phyloP scores from a whole-genome alignment of 2,113 vertebrate genomes.

The Phyllostomus discolor region DNA sequence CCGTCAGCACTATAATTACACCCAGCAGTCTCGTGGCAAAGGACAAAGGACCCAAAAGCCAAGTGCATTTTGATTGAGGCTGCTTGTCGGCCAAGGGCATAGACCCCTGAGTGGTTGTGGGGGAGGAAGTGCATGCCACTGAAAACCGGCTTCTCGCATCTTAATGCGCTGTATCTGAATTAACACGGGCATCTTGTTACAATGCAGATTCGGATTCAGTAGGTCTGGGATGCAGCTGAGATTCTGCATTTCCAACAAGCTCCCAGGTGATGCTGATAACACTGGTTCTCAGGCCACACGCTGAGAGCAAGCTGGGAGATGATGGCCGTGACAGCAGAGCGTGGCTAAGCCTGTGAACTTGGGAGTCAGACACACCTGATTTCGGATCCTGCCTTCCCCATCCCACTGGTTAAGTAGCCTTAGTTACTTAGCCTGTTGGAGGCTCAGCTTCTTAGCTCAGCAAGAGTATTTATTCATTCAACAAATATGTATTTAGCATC shows the following conservation, averaged over 20 bases:
- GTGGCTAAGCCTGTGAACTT: neutral
- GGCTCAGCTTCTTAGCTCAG: neutral
- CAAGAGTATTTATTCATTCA: neutral
- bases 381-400: neutral
- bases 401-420: neutral
- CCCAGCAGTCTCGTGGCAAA: neutral
- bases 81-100: neutral
- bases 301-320: neutral
- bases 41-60: slow-evolving; percentile 29
- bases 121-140: neutral
- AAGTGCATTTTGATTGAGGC: slow-evolving; percentile 21
- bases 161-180: neutral
- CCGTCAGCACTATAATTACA: neutral
- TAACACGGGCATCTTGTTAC: neutral
- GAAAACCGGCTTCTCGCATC: neutral
- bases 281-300: neutral
- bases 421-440: neutral
- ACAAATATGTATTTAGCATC: neutral
- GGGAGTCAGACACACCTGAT: neutral
- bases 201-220: neutral
- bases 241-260: neutral
- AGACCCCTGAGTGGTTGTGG: neutral
- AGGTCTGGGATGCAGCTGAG: neutral
- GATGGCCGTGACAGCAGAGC: neutral
- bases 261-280: neutral